Evolutionary conservation across 1,140 invertebrate genomes (phyloP), one percentile per base, ranked within the genome.

Genomic region (Drosophila erecta): DNA sequence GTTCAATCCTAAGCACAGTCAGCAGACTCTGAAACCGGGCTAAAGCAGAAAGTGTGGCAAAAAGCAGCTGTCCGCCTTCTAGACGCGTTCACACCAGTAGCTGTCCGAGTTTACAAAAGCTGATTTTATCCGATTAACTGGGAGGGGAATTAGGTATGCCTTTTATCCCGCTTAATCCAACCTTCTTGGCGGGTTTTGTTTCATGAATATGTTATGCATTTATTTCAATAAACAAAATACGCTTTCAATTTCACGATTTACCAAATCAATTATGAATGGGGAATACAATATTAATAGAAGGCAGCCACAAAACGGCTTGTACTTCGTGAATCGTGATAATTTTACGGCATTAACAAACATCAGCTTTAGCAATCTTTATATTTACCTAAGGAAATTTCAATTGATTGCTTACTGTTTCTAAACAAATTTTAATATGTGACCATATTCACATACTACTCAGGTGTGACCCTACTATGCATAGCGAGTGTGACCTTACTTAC

Each of bases 1-100:
- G 70, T 75, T 71, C 70, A 87, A 81, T 81, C 74, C 81, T 46
- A 70, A 85, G 67, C 67, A 61, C 55, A 57, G 61, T 40, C 57
- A 50, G 58, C 54, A 46, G 40, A 41, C 49, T 22, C 12, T 51
- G 27, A 8, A 30, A 30, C 12, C n/a, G 22, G 22, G 3, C 30
- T 30, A 3, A 30, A 30, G 30, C 30, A 10, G 3, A 30, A 30
- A 30, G 30, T 30, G 30, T 22, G 30, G 50, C 50, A 30, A 62
- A 49, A 62, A 66, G 33, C 62, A 47, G 35, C 59, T 64, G 59
- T 38, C 59, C 14, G 43, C 24, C 59, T 10, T 30, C 24, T 20
- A 61, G 37, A n/a, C 2, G 30, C 27, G 38, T 62, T 59, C 60
- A 43, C 60, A 62, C 54, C 60, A 58, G 35, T 35, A 22, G 15